Base-by-base conservation (phyloP, 2,888 invertebrate species). In the Lithosia quadra region DNA sequence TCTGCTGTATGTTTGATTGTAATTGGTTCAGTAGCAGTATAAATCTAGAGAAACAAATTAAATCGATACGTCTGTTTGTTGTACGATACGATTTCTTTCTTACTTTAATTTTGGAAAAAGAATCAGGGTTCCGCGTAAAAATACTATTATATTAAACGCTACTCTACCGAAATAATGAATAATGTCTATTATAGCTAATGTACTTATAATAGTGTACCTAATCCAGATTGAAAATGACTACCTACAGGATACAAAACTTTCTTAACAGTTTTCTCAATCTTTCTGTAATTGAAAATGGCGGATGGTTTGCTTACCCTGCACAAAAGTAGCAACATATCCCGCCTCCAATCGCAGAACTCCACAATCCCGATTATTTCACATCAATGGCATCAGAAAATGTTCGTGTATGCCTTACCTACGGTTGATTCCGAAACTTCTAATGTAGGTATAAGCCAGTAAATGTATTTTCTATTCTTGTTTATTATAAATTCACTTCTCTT, bases 241-340 rank as follows among this genome's bases (percentile, higher is more conserved):
- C 39, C 49, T 49, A 49, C 49, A 49, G 49, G 49, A 24, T 60
- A 39, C 24, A 18, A 60, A 60, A 57, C 22, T 67, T 67, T 67
- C n/a, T 21, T 49, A 58, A 63, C 34, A 34, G 49, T 67, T 67
- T 67, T 63, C 67, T 62, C 22, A 34, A 63, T 56, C 67, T 43
- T 43, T 56, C 43, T 33, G 22, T 67, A 67, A 67, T 67, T 67
- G 62, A 67, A 63, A 63, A 63, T n/a, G 67, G 58, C 49, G 34
- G 24, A 62, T 33, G 13, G 33, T 67, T 57, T 67, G 67, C 63
- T 58, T 58, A 58, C 57, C 18, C 22, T 63, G 58, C 58, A 67
- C 62, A 63, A 58, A 67, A 58, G 67, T 67, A 58, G 28, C 49
- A 49, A 43, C 28, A 28, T 43, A 28, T 28, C 10, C 24, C n/a